A percentile compares a stretch with the other conserved stretches of the same genome.
These are phyloP conservation scores for Balaeniceps rex DNA, from an alignment of 2,113 vertebrate genomes.

Conservation along the genomic window DNA sequence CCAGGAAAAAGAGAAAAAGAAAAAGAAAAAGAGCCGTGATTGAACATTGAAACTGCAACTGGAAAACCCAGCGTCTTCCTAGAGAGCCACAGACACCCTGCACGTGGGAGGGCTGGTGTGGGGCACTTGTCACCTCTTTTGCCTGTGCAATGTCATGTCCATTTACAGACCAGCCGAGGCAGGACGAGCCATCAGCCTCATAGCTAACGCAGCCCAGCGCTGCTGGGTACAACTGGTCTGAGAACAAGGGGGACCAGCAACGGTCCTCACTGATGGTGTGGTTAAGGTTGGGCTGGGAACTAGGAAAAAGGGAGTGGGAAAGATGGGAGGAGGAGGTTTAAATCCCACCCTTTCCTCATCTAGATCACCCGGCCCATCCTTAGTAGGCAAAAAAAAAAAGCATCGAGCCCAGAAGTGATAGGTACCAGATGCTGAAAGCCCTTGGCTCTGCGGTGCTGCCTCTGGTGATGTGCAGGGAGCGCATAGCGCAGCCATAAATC, in stretches of 20 bases:
- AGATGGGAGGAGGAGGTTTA: not conserved
- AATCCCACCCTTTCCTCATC: not conserved
- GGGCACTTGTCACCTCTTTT: not conserved
- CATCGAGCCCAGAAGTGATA: not conserved
- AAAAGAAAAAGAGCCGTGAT: rapidly evolving
- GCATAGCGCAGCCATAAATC: not conserved
- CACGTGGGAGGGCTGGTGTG: too few relatives aligned
- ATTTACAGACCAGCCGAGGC: not conserved
- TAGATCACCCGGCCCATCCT: not conserved
- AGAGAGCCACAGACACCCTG: not conserved
- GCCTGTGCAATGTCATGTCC: too few relatives aligned
- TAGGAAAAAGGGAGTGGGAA: not conserved
- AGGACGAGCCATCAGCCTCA: not conserved
- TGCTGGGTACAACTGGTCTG: not conserved
- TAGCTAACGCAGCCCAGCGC: rapidly evolving
- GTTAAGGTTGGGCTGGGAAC: not conserved
- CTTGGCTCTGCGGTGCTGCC: not conserved
- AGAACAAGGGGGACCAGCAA: not conserved
- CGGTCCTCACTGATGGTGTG: not conserved
- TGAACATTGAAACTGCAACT: not conserved
- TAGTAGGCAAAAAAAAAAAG: not conserved
- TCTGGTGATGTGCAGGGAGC: not conserved
- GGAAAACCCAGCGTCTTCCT: not conserved
- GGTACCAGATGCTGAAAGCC: not conserved
- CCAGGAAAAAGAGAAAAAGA: too few relatives aligned